Conservation (phyloP, 1,140 invertebrate species). For the Leptopilina boulardi region DNA sequence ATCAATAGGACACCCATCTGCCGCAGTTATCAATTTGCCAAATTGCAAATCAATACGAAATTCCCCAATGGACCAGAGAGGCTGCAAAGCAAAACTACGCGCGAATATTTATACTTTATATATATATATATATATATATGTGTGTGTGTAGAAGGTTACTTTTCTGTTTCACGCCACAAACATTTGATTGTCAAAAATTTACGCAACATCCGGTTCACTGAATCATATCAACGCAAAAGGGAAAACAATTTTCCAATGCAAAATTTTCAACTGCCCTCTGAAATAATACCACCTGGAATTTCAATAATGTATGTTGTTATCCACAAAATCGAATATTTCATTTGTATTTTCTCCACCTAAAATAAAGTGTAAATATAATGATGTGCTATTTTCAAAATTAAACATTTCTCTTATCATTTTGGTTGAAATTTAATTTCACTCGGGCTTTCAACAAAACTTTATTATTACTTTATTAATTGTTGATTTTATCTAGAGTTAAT, state of each 20-base stretch:
- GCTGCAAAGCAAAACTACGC: constrained; percentile 45
- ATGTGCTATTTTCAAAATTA: neutral
- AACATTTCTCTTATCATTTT: too few relatives aligned
- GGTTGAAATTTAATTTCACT: too few relatives aligned
- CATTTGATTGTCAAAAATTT: constrained; percentile 45
- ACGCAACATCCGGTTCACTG: constrained; percentile 35
- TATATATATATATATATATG: neutral
- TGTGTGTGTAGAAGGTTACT: constrained; percentile 24
- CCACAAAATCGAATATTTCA: neutral
- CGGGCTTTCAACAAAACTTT: too few relatives aligned
- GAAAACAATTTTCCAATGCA: neutral
- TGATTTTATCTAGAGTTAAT: too few relatives aligned
- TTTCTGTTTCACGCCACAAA: constrained; percentile 41
- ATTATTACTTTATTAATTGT: too few relatives aligned
- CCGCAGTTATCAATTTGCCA: constrained; percentile 72
- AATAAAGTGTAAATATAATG: neutral
- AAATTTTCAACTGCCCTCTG: neutral
- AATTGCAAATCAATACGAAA: constrained; percentile 72
- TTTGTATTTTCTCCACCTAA: neutral
- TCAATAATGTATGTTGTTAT: constrained; percentile 4
- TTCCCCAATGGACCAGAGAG: constrained; percentile 47
- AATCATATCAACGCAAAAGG: neutral
- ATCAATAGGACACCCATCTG: constrained; percentile 64
- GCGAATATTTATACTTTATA: constrained; percentile 43
- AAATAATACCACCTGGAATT: constrained; percentile 5